Percentiles rank a stretch among this genome's conserved stretches.
phyloP scores from a whole-genome alignment of 2,797 vertebrate genomes.

The Myotis myotis region DNA sequence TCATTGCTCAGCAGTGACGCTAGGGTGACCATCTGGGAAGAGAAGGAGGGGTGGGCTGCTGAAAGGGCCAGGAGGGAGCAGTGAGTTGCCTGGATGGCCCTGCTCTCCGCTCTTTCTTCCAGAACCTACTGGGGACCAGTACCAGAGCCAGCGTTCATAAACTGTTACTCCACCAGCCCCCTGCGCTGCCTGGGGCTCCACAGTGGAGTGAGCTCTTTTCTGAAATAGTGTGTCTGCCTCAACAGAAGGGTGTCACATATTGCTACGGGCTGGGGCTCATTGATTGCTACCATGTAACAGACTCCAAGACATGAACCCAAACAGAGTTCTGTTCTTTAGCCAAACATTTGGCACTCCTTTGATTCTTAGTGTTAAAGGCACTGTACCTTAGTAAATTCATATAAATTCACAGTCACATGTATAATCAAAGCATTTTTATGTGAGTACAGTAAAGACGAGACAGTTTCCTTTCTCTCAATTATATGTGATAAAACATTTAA shows the following conservation, averaged over 20 bases:
- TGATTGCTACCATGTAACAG: neutral
- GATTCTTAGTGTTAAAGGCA: conserved; percentile 13
- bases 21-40: conserved; percentile 74
- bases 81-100: conserved; percentile 37
- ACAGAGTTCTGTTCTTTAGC: conserved; percentile 28
- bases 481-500: neutral
- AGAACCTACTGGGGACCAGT: conserved; percentile 15
- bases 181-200: neutral
- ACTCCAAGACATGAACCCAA: conserved; percentile 14
- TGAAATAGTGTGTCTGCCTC: conserved; percentile 4
- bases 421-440: neutral
- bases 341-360: neutral
- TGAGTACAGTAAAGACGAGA: conserved; percentile 37
- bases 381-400: neutral
- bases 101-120: conserved; percentile 35
- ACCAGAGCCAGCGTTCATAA: neutral
- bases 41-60: conserved; percentile 37
- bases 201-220: neutral
- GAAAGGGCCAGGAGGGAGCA: conserved; percentile 16
- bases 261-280: neutral
- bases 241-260: neutral
- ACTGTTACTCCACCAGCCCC: neutral
- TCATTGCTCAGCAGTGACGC: conserved; percentile 69
- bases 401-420: neutral
- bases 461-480: neutral